phyloP scores from a whole-genome alignment of 2,113 vertebrate species.

The Butorides virescens region DNA sequence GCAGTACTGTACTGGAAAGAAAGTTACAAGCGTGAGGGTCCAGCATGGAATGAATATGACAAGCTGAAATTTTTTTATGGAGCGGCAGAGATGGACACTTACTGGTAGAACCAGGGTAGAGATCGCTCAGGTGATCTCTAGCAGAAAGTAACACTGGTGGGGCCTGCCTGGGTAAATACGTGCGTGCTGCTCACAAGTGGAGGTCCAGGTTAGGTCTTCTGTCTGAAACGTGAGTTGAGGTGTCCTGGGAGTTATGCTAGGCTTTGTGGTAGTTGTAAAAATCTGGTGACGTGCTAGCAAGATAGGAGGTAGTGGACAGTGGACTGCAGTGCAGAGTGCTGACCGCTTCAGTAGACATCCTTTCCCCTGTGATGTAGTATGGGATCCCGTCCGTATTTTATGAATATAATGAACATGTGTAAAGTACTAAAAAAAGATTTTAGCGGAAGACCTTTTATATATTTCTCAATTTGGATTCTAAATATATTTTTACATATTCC shows the following conservation, averaged over 20 bases:
- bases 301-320: neutral
- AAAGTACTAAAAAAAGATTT: neutral
- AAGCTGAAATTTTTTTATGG: neutral
- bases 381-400: neutral
- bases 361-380: neutral
- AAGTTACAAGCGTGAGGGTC: neutral
- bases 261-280: too few species aligned
- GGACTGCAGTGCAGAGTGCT: neutral
- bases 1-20: neutral
- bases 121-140: too few species aligned
- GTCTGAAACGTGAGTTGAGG: fast-evolving
- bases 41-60: neutral
- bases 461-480: neutral
- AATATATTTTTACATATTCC: neutral
- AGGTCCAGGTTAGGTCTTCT: neutral
- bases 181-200: neutral
- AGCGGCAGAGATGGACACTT: neutral
- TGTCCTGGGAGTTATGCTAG: too few species aligned
- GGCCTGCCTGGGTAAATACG: neutral
- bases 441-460: neutral
- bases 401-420: neutral
- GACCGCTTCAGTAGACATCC: neutral
- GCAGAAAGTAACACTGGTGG: neutral
- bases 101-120: neutral
- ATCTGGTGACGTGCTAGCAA: neutral